Evolutionary conservation across 2,888 invertebrate genomes (phyloP).

Genomic region (Mantis religiosa): DNA sequence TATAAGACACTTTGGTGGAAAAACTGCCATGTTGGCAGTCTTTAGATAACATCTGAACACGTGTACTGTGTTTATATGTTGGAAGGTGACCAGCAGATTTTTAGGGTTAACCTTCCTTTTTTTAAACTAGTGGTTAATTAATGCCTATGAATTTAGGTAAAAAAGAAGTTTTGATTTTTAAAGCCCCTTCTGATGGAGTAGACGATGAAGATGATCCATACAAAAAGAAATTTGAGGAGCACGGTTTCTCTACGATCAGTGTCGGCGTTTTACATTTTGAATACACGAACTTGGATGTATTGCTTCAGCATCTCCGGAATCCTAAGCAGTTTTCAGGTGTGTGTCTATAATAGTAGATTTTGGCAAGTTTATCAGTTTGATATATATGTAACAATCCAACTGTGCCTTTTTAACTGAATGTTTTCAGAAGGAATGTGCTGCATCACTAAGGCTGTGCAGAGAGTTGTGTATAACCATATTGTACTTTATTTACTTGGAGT

Average conservation of each 20-base stretch:
- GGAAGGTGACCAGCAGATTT: neutral
- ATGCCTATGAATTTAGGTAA: neutral
- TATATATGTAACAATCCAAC: no score
- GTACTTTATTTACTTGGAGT: no score
- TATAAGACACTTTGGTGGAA: no score
- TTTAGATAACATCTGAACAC: no score
- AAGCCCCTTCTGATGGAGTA: slow-evolving; percentile 27
- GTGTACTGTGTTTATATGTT: no score
- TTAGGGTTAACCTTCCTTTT: neutral
- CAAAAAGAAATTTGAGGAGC: slow-evolving; percentile 43
- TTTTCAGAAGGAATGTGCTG: no score
- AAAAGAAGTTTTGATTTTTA: slow-evolving; percentile 18
- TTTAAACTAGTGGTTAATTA: neutral
- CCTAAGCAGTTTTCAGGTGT: slow-evolving; percentile 47
- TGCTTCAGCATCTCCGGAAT: slow-evolving; percentile 45
- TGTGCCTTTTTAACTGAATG: no score
- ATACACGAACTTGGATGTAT: slow-evolving; percentile 47
- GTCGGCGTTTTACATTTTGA: slow-evolving; percentile 52
- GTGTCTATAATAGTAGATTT: neutral
- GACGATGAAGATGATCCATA: slow-evolving; percentile 44
- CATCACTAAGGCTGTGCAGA: no score
- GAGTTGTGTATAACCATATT: no score
- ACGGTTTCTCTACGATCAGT: slow-evolving; percentile 47
- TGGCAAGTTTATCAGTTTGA: no score
- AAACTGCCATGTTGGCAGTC: no score